Base-by-base conservation (phyloP, 2,888 invertebrate genomes). In the Drosophila demipolita region DNA sequence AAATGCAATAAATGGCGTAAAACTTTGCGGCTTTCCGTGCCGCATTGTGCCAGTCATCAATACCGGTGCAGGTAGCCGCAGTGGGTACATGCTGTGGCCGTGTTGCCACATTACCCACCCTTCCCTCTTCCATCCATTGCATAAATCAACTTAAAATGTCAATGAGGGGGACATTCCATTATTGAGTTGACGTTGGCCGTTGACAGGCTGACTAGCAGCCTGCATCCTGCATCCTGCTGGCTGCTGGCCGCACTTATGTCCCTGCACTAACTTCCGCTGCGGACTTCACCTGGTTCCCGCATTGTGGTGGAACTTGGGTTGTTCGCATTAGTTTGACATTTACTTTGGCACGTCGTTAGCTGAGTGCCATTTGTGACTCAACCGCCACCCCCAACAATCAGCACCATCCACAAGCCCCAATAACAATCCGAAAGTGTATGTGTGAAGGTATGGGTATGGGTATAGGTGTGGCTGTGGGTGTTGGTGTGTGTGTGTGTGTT, bases 291-390 rank as follows among this genome's bases (percentile, higher is more conserved):
- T 77, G 73, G 64, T 52, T 53, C 67, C 78, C 73, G 82, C 78
- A 81, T 64, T 78, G 82, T 73, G 78, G 78, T 81, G 68, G 61
- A 66, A 69, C 82, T 81, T 73, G 58, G 82, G 65, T 66, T 82
- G 71, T 67, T 74, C 88, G 90, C 90, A 85, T 85, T 85, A 85
- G 85, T 90, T 85, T 85, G 90, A 88, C 85, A 85, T 85, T 90
- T 90, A 85, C 85, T 85, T 85, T 80, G 86, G 89, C 85, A 90
- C 80, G 83, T 85, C 85, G 85, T 85, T 85, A 88, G 80, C 62
- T 74, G 89, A 89, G 89, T 87, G 89, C 78, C 71, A 75, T 73
- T 62, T 66, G 73, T 59, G 42, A 53, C 62, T 38, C 72, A 48
- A 29, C 33, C 45, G 40, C 52, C 49, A 29, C 61, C 40, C 32